Evolutionary conservation across 2,888 invertebrate genomes (phyloP), one percentile per base, ranked within the genome.

Genomic region (Drosophila falleni): DNA sequence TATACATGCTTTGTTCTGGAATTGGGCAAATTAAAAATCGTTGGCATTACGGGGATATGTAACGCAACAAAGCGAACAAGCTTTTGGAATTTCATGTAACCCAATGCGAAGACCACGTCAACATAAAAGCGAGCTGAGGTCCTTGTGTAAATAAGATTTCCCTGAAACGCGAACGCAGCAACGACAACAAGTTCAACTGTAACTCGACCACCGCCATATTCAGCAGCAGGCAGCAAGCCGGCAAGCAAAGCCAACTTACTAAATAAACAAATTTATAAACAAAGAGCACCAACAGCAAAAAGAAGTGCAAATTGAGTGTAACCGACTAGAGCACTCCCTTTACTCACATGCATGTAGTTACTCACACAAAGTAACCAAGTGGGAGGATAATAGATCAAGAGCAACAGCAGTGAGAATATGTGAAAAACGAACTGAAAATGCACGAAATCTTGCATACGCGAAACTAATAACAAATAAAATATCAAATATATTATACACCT

Each of bases 231-330:
- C 53, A 55, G 62, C 55, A 66, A 63, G 50, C 41, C 37, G 10
- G 53, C 53, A 78, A 80, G 61, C 78, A 75, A 59, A 81, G 71
- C 64, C 71, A 63, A 56, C 65, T 77, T 67, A 80, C 80, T 74
- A 74, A 88, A 71, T 78, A 88, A 88, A 88, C 78, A 80, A 81
- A 81, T 68, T 79, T 69, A 79, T 74, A 76, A 87, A 76, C 66
- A 81, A 75, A 49, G 41, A 59, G 53, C 39, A 70, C 23, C 39
- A 47, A 53, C 51, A 64, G 61, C 44, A 29, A 26, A 15, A 23
- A 41, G 15, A 54, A 16, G 6, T 16, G 54, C 5, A 13, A 19
- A 13, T 29, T 5, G 9, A 26, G 13, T 9, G 35, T 9, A 15
- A 11, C 6, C 15, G 35, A 35, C 26, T 11, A 8, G 5, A 3